These are phyloP conservation scores for Forbesichthys papilliferus DNA, from an alignment of 2,113 vertebrate species.

Conservation along the genomic window DNA sequence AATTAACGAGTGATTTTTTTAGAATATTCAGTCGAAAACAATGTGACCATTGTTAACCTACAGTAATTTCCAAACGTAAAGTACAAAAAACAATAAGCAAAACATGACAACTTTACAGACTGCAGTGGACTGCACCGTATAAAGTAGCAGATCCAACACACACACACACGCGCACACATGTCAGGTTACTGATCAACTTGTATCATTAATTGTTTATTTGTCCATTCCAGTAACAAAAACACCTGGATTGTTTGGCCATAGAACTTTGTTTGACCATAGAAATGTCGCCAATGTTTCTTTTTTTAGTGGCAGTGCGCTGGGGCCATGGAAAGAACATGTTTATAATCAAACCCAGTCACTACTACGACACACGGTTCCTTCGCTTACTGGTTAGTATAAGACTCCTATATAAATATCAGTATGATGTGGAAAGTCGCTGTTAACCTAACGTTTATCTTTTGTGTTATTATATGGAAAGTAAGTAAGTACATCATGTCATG, in stretches of 20 bases:
- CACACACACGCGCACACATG: not conserved
- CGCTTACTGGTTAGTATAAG: constrained; percentile 80
- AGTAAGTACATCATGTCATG: no score
- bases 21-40: no score
- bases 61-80: no score
- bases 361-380: constrained; percentile 87
- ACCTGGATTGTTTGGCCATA: not conserved
- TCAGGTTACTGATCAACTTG: not conserved
- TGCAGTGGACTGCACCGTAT: no score
- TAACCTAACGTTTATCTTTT: not conserved
- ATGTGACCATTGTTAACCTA: no score
- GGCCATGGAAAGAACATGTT: constrained; percentile 88
- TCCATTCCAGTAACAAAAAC: no score
- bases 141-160: no score
- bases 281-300: constrained; percentile 44
- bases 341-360: constrained; percentile 80
- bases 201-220: no score
- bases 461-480: no score
- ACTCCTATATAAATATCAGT: not conserved
- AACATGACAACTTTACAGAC: no score
- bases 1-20: no score
- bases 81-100: no score
- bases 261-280: not conserved
- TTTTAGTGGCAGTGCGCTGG: constrained; percentile 85
- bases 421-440: not conserved